These are phyloP conservation scores for Sciaenops ocellatus DNA, from an alignment of 2,797 vertebrate species.

Conservation along the genomic window DNA sequence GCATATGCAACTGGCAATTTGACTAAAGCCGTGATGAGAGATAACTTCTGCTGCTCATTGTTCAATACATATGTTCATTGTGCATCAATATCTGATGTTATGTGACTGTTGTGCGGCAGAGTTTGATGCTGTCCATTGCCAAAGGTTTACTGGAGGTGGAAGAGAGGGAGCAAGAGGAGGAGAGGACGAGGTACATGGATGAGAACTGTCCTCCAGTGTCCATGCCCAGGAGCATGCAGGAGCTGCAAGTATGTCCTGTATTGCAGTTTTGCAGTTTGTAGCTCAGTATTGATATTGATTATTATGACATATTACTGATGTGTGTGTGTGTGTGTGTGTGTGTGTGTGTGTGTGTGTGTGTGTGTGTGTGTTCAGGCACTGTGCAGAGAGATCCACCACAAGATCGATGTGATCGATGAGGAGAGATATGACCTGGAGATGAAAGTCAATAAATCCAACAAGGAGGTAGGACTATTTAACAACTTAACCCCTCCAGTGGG, in stretches of 20 bases:
- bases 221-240: constrained; percentile 87
- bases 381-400: constrained; percentile 91
- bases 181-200: constrained; percentile 88
- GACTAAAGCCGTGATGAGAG: background rate
- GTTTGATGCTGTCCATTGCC: constrained; percentile 96
- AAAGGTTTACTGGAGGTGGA: constrained; percentile 91
- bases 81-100: background rate
- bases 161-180: constrained; percentile 81
- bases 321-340: background rate
- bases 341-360: no score
- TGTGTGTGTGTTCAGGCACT: constrained; percentile 85
- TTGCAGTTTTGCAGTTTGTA: background rate
- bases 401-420: constrained; percentile 92
- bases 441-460: constrained; percentile 90
- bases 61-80: no score
- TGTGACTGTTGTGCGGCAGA: constrained; percentile 79
- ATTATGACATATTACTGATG: background rate
- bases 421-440: constrained; percentile 93
- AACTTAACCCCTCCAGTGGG: accelerated
- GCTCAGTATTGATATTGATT: no score
- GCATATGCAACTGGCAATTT: no score
- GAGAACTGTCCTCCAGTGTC: constrained; percentile 89
- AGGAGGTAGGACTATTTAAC: constrained; percentile 86
- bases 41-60: background rate
- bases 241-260: constrained; percentile 88